Evolutionary conservation across 2,888 invertebrate species (phyloP), one percentile per base, ranked within the genome.

Genomic region (Noctua pronuba): DNA sequence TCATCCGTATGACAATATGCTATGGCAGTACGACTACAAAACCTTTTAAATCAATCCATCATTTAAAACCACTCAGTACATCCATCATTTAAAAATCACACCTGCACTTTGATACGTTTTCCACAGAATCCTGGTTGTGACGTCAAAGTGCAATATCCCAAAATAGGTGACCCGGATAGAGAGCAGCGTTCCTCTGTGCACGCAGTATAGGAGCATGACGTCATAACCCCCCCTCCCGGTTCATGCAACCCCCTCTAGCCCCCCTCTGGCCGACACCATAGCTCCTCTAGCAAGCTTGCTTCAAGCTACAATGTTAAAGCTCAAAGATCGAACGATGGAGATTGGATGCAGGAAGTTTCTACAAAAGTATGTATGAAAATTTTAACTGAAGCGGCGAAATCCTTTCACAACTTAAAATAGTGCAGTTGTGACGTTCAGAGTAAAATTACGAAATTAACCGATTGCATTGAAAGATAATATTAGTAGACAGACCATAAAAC

Each of bases 111-210:
- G 66, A 70, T 84, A 38, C 2, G 41, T 73, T 81, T 75, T 66
- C 60, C 75, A 85, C 62, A 73, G 62, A 71, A 67, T 82, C 86
- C 86, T 77, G 83, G 64, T 73, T 86, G 85, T 90, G 88, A 90
- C 87, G 89, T 89, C 89, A 90, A 90, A 92, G 88, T 94, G 93
- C 94, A 94, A 92, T 89, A 88, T 88, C 84, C 92, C 89, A 90
- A 95, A 94, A 94, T 95, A 94, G 95, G 94, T 95, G 94, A 95
- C 95, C 95, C 90, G 90, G 90, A 94, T 94, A 81, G 84, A 89
- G 90, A 74, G 82, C 77, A 70, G 88, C 89, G 91, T 88, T 90
- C 91, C 92, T 90, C 90, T 90, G 92, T 91, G 86, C 91, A 93
- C 93, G 93, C 92, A 83, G 84, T 76, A 91, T 92, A 91, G 90